phyloP scores from a whole-genome alignment of 2,113 vertebrate genomes.

The Calyptommatus sinebrachiatus region DNA sequence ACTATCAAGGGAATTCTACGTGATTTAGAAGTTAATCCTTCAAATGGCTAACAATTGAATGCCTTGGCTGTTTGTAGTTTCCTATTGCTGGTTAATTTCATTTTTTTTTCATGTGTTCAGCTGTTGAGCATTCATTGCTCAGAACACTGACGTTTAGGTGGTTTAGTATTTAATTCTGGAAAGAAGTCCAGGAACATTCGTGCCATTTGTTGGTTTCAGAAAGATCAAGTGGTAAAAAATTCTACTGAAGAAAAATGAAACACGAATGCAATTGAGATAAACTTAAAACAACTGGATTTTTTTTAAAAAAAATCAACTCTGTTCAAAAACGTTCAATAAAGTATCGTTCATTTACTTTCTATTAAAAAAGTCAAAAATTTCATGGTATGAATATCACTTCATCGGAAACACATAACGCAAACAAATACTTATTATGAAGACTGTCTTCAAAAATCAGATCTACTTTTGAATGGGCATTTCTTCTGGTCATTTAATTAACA shows the following conservation, averaged over 20 bases:
- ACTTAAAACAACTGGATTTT: not conserved
- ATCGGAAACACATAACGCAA: not conserved
- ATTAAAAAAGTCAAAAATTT: not conserved
- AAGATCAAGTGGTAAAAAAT: slow-evolving; percentile 38
- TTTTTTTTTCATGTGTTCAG: slow-evolving; percentile 75
- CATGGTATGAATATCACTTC: not conserved
- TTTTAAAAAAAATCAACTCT: not conserved
- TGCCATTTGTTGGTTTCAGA: slow-evolving; percentile 35
- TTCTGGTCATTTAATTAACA: not conserved
- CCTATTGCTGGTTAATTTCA: slow-evolving; percentile 77
- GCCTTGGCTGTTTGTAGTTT: slow-evolving; percentile 77
- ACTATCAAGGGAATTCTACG: slow-evolving; percentile 75
- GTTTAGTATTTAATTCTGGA: slow-evolving; percentile 74
- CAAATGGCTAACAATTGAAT: slow-evolving; percentile 79
- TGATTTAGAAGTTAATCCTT: slow-evolving; percentile 85
- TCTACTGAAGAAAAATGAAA: slow-evolving; percentile 26
- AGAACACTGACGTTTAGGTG: slow-evolving; percentile 65
- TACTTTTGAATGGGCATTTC: not conserved
- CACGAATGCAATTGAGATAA: not conserved
- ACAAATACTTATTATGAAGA: not conserved
- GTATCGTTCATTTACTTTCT: not conserved
- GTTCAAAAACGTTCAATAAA: not conserved
- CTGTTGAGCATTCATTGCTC: slow-evolving; percentile 71
- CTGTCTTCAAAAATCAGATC: not conserved
- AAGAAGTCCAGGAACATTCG: slow-evolving; percentile 64